These are phyloP conservation scores for Nibea coibor DNA, from an alignment of 2,113 vertebrate species.

Conservation along the genomic window DNA sequence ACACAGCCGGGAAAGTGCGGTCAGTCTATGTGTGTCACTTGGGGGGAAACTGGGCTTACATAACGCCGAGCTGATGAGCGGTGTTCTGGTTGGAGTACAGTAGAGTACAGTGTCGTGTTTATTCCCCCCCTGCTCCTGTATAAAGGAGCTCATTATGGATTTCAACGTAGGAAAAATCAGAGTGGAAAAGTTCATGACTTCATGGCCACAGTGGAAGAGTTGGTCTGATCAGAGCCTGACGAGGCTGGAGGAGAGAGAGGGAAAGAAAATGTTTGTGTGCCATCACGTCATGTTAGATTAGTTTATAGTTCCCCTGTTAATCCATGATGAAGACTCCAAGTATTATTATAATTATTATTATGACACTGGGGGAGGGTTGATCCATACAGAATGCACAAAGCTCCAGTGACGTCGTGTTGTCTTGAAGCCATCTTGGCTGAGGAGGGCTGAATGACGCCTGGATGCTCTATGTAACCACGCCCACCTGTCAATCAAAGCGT, in stretches of 20 bases:
- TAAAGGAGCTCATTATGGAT: slow-evolving; percentile 40
- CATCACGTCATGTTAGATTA: background rate
- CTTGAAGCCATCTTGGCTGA: no score
- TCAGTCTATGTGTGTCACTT: slow-evolving; percentile 32
- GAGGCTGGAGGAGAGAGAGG: background rate
- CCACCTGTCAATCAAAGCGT: no score
- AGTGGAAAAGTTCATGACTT: background rate
- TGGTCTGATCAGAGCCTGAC: background rate
- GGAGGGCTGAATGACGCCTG: no score
- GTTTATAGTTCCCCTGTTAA: background rate
- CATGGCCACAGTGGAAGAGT: background rate
- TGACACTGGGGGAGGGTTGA: no score
- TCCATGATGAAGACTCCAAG: background rate
- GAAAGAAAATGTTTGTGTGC: background rate
- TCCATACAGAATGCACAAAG: no score
- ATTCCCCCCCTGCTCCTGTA: slow-evolving; percentile 16
- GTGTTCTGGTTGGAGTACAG: slow-evolving; percentile 15
- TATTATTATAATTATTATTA: no score
- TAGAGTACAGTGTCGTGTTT: slow-evolving; percentile 25
- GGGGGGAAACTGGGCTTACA: slow-evolving; percentile 50
- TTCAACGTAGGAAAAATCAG: background rate
- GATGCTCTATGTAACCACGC: no score
- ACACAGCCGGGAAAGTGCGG: background rate
- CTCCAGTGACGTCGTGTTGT: no score
- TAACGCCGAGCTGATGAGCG: slow-evolving; percentile 44